A percentile compares a stretch with the other conserved stretches of the same genome.
These are phyloP conservation scores for Zoanthus solanderi DNA, from an alignment of 92 coral and sea anemone species.

Conservation along the genomic window DNA sequence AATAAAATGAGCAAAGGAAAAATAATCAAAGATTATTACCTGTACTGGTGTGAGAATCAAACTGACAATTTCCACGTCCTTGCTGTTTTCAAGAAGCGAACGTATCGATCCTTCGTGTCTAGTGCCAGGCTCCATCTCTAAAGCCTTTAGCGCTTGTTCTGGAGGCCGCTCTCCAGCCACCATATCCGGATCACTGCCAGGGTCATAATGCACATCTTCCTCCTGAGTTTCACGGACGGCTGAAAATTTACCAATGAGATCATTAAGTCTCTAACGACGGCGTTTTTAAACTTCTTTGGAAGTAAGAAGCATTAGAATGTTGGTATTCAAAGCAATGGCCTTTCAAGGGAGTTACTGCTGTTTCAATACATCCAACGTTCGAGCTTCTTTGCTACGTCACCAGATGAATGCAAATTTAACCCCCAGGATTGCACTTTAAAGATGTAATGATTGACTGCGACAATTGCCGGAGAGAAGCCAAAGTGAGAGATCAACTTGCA, in stretches of 20 bases:
- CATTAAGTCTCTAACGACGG: background rate
- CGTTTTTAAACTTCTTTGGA: no score
- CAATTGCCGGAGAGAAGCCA: no score
- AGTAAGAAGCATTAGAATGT: no score
- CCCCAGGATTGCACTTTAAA: no score
- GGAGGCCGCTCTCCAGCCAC: constrained; percentile 88
- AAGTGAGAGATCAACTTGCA: no score
- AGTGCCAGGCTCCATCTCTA: constrained; percentile 88
- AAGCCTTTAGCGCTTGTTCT: constrained; percentile 92
- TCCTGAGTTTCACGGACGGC: constrained; percentile 26
- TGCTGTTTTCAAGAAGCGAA: constrained; percentile 80
- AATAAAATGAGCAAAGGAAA: no score
- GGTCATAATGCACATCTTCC: constrained; percentile 78
- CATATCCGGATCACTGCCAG: constrained; percentile 96
- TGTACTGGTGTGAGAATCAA: constrained; percentile 83
- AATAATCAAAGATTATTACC: constrained; percentile 52
- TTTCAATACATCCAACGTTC: no score
- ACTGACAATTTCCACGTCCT: constrained; percentile 87
- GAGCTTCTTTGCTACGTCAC: no score
- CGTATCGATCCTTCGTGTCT: constrained; percentile 92
- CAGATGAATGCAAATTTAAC: no score
- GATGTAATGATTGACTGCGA: no score
- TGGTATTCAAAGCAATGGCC: no score
- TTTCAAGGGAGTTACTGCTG: no score
- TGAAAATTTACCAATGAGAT: background rate